A percentile compares a stretch with the other conserved stretches of the same genome.
Evolutionary conservation across 2,888 invertebrate species (phyloP).

Genomic region (Fragum fragum): DNA sequence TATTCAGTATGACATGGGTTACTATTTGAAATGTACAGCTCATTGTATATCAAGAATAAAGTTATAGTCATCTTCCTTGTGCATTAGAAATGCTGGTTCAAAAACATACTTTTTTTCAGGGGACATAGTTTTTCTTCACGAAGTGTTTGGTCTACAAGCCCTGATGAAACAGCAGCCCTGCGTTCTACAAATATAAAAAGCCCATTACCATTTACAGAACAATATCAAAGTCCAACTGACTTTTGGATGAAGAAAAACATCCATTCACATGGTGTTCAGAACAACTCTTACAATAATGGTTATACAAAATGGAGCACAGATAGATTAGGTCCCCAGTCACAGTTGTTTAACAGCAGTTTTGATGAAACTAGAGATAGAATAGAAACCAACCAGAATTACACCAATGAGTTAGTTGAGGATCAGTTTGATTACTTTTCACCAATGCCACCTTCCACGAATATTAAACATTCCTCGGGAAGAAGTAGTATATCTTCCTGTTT

Average conservation of each 20-base stretch:
- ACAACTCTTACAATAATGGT: conserved; percentile 8
- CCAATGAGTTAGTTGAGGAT: background rate
- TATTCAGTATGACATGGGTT: no score
- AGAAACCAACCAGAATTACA: background rate
- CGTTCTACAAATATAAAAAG: conserved; percentile 55
- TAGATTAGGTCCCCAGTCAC: conserved; percentile 2
- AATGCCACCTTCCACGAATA: conserved; percentile 20
- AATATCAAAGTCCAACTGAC: conserved; percentile 65
- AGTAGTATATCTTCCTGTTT: conserved; percentile 58
- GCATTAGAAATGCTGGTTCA: no score
- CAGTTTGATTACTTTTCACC: conserved; percentile 46
- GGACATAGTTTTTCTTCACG: conserved; percentile 61
- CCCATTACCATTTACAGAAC: conserved; percentile 59
- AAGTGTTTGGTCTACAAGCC: conserved; percentile 75
- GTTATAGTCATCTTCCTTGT: no score
- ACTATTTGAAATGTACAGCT: no score
- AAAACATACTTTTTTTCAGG: conserved; percentile 50
- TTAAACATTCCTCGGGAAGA: conserved; percentile 45
- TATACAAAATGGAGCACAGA: conserved; percentile 13
- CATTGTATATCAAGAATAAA: no score
- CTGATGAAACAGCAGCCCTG: conserved; percentile 62
- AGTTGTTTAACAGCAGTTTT: conserved; percentile 3
- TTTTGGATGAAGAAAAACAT: conserved; percentile 56
- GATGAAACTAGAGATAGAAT: background rate
- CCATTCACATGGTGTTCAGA: conserved; percentile 5